Conservation (phyloP, 37 sponge, comb jelly and placozoan species). For the Aplysina aerophoba region DNA sequence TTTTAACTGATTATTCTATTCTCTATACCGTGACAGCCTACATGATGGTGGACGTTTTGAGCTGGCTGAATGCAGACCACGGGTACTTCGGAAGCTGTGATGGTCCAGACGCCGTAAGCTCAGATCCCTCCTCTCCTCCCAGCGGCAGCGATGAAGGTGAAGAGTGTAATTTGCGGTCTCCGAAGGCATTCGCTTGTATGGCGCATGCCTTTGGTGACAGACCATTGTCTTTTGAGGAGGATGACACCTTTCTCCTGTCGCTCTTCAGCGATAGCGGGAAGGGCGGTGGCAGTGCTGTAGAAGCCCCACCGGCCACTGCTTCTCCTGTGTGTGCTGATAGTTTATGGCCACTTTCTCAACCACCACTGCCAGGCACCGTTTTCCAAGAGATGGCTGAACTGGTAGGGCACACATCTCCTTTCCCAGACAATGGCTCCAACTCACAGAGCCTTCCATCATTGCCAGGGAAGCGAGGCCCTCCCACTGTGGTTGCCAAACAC, state of each 20-base stretch:
- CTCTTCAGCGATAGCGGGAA: background rate
- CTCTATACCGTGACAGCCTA: too few relatives aligned
- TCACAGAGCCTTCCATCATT: background rate
- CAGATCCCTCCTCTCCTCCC: conserved; percentile 18
- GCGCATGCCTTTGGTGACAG: background rate
- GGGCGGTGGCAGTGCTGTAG: background rate
- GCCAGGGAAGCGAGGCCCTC: conserved; percentile 14
- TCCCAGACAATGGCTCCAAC: too few relatives aligned
- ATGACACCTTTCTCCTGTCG: background rate
- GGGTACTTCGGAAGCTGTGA: background rate
- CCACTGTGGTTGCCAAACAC: too few relatives aligned
- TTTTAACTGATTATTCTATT: too few relatives aligned
- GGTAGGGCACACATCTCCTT: too few relatives aligned
- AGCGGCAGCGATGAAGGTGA: conserved; percentile 22
- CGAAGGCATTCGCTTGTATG: too few relatives aligned
- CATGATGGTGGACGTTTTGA: conserved; percentile 21
- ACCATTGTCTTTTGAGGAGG: background rate
- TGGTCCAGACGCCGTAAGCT: background rate
- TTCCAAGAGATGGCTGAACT: too few relatives aligned
- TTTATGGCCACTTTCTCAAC: conserved; percentile 21
- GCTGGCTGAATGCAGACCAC: conserved; percentile 24
- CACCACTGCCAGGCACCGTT: background rate
- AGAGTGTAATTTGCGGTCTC: background rate
- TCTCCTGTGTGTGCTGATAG: too few relatives aligned
- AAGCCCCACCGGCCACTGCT: background rate